Percentiles rank a stretch among this genome's conserved stretches.
Conservation (phyloP, 2,888 invertebrate species). For the Tenthredo distinguenda region DNA sequence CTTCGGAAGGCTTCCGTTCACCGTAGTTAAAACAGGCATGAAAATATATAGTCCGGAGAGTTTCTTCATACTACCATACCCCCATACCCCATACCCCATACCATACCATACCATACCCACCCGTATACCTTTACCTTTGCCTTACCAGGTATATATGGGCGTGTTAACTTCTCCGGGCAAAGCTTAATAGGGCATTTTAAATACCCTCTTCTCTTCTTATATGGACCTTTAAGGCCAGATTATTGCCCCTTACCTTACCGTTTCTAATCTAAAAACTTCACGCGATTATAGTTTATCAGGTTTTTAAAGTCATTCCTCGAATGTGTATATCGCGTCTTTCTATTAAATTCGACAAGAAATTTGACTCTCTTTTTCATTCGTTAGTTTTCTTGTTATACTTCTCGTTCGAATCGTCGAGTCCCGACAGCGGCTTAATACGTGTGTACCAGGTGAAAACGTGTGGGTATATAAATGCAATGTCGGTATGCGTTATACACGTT, state of each 20-base stretch:
- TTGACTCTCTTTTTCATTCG: background rate
- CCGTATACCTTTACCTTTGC: background rate
- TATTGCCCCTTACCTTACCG: background rate
- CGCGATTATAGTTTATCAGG: background rate
- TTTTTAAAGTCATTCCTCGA: background rate
- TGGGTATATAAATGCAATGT: constrained; percentile 59
- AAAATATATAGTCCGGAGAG: constrained; percentile 37
- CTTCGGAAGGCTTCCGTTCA: background rate
- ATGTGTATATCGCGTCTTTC: no score
- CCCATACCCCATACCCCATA: no score
- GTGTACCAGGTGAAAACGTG: constrained; percentile 43
- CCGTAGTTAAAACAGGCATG: background rate
- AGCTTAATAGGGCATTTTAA: constrained; percentile 49
- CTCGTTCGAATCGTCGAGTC: background rate
- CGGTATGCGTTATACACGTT: constrained; percentile 74
- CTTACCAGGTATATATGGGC: constrained; percentile 14
- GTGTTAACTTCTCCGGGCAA: constrained; percentile 4
- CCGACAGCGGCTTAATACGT: constrained; percentile 23
- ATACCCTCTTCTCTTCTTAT: constrained; percentile 41
- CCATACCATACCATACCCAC: no score
- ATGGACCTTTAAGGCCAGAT: background rate
- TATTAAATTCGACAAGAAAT: background rate
- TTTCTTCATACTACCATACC: background rate
- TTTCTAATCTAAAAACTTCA: background rate
- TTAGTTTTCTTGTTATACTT: background rate